Base-by-base conservation (phyloP, 2,113 vertebrate species). In the Carassius auratus region DNA sequence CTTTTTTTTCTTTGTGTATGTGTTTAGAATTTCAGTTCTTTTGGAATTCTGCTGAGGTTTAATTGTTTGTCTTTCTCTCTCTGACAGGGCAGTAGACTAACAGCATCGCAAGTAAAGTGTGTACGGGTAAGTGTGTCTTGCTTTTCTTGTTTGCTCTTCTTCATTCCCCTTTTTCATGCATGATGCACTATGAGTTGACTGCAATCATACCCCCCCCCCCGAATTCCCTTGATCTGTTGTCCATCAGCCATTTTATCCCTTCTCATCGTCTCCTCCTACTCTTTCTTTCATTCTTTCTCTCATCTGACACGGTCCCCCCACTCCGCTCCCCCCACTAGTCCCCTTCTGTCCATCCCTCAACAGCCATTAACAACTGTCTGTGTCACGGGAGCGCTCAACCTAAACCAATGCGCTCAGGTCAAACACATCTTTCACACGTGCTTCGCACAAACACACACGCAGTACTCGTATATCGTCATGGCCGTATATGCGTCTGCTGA, bases 221-320 rank as follows among this genome's bases (percentile, higher is more conserved):
- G 17, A n/a, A 83, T 76, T 23, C 30, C 82, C 66, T 42, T 83
- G 62, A 76, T 79, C 68, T 85, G 48, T 81, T 83, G 82, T 86
- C 85, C 87, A 81, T 84, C 82, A 88, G 81, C 81, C 82, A 88
- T 88, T 84, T 88, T 85, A 85, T 42, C 33, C 71, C 21, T n/a
- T 75, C 36, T 59, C 83, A 33, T 68, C 64, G 13, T 61, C 76
- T 66, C 42, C 59, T 38, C 66, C 12, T 82, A 13, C 36, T 13
- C 76, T 66, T 76, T 76, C 74, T 48, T 42, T 23, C 52, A 81
- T 78, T 80, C 57, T 81, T 77, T 85, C 38, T 61, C 87, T 83
- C 48, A 73, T 52, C 81, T 78, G 42, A 87, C 79, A 50, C 75
- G 42, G 48, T 33, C 81, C 52, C 74, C 68, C 69, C 36, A 0